A percentile compares a stretch with the other conserved stretches of the same genome.
These are phyloP conservation scores for Columba guinea DNA, from an alignment of 2,797 vertebrate genomes.

Conservation along the genomic window DNA sequence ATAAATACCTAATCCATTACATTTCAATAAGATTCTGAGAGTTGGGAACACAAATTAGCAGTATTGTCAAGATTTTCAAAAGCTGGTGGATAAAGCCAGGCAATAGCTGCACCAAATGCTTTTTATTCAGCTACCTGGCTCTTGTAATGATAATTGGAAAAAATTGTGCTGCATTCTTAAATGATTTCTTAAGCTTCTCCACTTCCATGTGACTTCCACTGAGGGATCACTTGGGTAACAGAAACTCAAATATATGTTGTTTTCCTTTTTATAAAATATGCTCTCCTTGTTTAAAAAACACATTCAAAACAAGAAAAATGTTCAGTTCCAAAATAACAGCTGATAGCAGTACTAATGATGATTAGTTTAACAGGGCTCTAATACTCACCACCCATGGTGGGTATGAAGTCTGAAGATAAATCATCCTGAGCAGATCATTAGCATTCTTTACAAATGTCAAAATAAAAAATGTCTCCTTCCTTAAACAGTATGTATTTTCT, in stretches of 20 bases:
- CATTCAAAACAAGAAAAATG: neutral
- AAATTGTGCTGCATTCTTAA: neutral
- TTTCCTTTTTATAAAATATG: neutral
- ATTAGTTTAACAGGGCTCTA: slow-evolving; percentile 32
- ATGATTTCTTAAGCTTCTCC: neutral
- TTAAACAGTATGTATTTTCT: neutral
- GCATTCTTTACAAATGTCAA: slow-evolving; percentile 60
- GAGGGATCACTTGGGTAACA: neutral
- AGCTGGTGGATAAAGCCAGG: neutral
- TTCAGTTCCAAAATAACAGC: neutral
- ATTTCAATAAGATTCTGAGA: neutral
- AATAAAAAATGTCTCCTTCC: slow-evolving; percentile 2
- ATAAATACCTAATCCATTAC: neutral
- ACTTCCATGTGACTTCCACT: neutral
- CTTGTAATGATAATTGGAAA: neutral
- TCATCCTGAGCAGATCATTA: slow-evolving; percentile 57
- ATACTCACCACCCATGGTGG: slow-evolving; percentile 52
- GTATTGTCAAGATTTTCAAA: neutral
- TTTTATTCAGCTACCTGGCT: neutral
- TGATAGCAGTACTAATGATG: neutral
- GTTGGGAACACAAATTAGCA: neutral
- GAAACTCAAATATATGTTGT: neutral
- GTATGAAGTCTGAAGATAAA: slow-evolving; percentile 69
- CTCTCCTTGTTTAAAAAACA: neutral
- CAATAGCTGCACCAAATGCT: neutral